Percentiles rank a stretch among this genome's conserved stretches.
Evolutionary conservation across 2,113 vertebrate genomes (phyloP).

Genomic region (Brachirus orientalis): DNA sequence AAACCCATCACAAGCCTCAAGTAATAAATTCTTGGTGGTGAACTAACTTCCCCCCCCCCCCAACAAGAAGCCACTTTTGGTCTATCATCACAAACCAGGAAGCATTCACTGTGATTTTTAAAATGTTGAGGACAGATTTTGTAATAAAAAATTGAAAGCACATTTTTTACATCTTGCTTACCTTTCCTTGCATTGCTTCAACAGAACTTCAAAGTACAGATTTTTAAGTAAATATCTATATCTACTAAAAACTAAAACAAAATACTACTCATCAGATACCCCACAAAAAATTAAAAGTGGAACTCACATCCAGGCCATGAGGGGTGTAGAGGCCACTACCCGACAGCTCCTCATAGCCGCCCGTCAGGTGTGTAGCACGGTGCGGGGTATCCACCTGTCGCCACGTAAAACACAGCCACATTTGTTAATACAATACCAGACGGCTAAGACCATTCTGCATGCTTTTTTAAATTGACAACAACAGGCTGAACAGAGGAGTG

Average conservation of each 20-base stretch:
- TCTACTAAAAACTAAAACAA: too few relatives aligned
- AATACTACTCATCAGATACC: background rate
- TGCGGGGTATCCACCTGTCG: constrained; percentile 85
- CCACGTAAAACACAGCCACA: constrained; percentile 35
- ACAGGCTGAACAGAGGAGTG: constrained; percentile 1
- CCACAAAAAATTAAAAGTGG: background rate
- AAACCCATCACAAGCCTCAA: background rate
- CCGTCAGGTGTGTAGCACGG: constrained; percentile 88
- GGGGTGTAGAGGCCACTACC: constrained; percentile 81
- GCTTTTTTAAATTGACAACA: background rate
- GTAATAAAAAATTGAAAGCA: background rate
- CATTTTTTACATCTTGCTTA: too few relatives aligned
- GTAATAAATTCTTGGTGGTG: background rate
- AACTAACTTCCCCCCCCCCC: background rate
- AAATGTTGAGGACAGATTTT: background rate
- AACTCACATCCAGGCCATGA: constrained; percentile 81
- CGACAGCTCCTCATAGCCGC: constrained; percentile 85
- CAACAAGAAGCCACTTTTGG: background rate
- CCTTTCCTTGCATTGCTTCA: too few relatives aligned
- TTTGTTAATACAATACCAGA: constrained; percentile 9
- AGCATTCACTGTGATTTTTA: background rate
- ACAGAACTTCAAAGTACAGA: too few relatives aligned
- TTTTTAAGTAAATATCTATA: too few relatives aligned
- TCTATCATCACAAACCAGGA: background rate
- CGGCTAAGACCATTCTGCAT: background rate